These are phyloP conservation scores for Nomada flava DNA, from an alignment of 2,888 invertebrate species.

Conservation along the genomic window DNA sequence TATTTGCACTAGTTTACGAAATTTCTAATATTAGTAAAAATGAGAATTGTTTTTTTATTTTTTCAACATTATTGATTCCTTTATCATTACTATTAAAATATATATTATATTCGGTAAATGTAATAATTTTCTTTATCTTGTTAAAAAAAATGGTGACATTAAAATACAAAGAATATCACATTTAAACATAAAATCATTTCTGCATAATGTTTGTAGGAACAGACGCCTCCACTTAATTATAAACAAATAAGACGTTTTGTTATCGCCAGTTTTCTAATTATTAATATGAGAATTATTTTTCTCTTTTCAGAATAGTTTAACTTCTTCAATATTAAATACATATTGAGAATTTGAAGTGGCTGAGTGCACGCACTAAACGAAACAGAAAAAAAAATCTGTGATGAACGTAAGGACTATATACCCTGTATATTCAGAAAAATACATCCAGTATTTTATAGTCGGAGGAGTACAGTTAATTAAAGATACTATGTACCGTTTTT, in stretches of 20 bases:
- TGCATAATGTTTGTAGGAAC: too few species aligned
- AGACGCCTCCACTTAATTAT: background rate
- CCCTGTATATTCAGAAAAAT: constrained; percentile 50
- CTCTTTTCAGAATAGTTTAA: constrained; percentile 63
- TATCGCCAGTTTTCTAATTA: constrained; percentile 9
- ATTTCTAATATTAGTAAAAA: background rate
- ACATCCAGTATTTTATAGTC: constrained; percentile 58
- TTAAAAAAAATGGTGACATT: too few species aligned
- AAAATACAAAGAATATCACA: too few species aligned
- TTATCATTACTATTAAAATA: background rate
- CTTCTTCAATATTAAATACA: constrained; percentile 58
- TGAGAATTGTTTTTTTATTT: too few species aligned
- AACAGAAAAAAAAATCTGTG: constrained; percentile 52
- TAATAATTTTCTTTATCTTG: too few species aligned
- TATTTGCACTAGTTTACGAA: background rate
- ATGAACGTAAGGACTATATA: constrained; percentile 50
- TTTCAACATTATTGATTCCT: too few species aligned
- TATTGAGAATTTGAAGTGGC: constrained; percentile 45
- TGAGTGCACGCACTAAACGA: constrained; percentile 45
- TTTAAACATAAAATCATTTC: too few species aligned
- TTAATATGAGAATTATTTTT: constrained; percentile 29
- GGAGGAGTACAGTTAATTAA: constrained; percentile 45
- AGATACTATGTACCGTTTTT: constrained; percentile 43
- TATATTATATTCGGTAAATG: background rate
- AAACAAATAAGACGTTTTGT: background rate